Percentiles rank a stretch among this genome's conserved stretches.
phyloP scores from a whole-genome alignment of 2,797 vertebrate species.

The Hippopotamyrus pictus region DNA sequence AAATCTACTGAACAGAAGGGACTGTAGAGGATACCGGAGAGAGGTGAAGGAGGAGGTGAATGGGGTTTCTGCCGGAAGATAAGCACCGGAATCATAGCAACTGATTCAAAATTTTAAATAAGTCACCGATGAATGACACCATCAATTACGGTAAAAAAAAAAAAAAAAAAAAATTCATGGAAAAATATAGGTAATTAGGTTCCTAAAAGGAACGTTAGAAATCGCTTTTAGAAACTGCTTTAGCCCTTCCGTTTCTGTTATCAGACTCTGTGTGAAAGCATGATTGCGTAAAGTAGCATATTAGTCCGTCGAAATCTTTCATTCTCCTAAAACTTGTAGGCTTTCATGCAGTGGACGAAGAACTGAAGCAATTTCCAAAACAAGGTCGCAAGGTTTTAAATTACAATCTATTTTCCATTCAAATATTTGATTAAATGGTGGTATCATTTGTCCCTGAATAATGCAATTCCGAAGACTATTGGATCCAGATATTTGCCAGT shows the following conservation, averaged over 20 bases:
- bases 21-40: background rate
- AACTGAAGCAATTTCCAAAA: slow-evolving; percentile 1
- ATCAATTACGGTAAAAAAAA: background rate
- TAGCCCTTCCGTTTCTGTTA: background rate
- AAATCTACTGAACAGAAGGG: background rate
- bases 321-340: background rate
- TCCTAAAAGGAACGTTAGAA: background rate
- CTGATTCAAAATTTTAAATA: background rate
- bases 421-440: background rate
- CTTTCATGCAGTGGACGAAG: background rate
- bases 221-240: background rate
- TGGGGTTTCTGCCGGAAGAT: background rate
- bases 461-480: background rate
- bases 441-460: slow-evolving; percentile 1
- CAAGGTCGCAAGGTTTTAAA: background rate
- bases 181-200: background rate
- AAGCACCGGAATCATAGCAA: background rate
- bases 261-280: background rate
- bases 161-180: background rate
- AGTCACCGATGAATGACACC: background rate
- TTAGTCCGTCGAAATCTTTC: background rate
- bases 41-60: background rate
- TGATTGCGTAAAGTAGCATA: background rate
- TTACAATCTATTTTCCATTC: background rate
- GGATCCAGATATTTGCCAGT: background rate